phyloP scores from a whole-genome alignment of 1,140 invertebrate species.

The Drosophila murphyi region DNA sequence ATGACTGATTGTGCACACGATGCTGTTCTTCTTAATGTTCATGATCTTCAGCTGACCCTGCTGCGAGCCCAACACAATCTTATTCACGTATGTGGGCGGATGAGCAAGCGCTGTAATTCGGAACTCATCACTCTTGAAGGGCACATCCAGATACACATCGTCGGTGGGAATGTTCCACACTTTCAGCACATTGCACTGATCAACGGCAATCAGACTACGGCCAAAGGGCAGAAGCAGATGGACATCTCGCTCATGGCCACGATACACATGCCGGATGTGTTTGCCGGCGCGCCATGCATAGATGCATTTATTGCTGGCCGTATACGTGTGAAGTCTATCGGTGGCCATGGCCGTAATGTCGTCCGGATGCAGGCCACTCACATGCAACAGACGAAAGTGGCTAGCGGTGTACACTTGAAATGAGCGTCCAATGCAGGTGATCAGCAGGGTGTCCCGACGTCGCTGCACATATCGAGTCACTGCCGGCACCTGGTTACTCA shows the following conservation, averaged over 20 bases:
- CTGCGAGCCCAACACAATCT: constrained; percentile 95
- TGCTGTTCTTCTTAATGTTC: constrained; percentile 93
- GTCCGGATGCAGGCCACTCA: constrained; percentile 91
- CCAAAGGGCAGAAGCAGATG: constrained; percentile 94
- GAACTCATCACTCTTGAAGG: constrained; percentile 90
- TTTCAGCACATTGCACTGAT: constrained; percentile 91
- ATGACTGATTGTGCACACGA: constrained; percentile 92
- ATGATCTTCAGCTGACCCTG: constrained; percentile 95
- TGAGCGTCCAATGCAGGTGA: constrained; percentile 94
- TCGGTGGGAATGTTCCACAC: constrained; percentile 94
- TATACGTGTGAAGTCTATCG: constrained; percentile 93
- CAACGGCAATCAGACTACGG: constrained; percentile 93
- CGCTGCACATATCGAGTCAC: constrained; percentile 92
- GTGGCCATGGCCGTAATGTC: constrained; percentile 93
- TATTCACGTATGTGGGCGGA: constrained; percentile 97
- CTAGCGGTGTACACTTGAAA: constrained; percentile 96
- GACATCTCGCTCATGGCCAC: constrained; percentile 90
- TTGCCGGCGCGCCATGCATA: constrained; percentile 95
- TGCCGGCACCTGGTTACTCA: constrained; percentile 96
- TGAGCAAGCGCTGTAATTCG: constrained; percentile 92
- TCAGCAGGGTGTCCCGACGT: constrained; percentile 94
- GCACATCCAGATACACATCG: constrained; percentile 88
- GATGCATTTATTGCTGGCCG: constrained; percentile 91
- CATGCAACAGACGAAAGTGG: constrained; percentile 92
- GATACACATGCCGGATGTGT: constrained; percentile 93